A percentile compares a stretch with the other conserved stretches of the same genome.
Conservation (phyloP, 1,140 invertebrate species). For the Anastrepha ludens region DNA sequence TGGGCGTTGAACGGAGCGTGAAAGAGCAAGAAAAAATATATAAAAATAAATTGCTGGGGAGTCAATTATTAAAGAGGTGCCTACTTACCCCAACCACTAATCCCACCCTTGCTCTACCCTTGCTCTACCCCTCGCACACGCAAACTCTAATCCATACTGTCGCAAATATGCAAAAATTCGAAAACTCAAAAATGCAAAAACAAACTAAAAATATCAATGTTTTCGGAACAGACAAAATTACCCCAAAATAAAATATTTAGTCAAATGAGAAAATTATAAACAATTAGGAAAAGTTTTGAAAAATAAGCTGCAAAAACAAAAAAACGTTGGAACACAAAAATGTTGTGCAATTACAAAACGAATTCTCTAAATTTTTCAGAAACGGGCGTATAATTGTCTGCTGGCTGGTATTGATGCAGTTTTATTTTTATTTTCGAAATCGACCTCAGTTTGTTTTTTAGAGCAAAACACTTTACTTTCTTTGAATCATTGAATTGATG, state of each 20-base stretch:
- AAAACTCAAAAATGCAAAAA: neutral
- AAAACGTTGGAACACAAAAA: neutral
- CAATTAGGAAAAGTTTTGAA: neutral
- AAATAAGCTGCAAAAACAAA: neutral
- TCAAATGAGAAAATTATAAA: neutral
- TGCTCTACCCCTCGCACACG: neutral
- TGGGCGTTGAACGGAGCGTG: constrained; percentile 22
- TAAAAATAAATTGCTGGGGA: neutral
- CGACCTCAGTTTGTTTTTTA: too few relatives aligned
- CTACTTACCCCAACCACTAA: constrained; percentile 26
- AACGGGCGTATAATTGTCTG: neutral
- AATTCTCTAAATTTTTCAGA: neutral
- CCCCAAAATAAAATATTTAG: neutral
- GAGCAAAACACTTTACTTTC: too few relatives aligned
- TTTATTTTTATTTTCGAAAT: too few relatives aligned
- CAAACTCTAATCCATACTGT: neutral
- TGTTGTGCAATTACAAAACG: too few relatives aligned
- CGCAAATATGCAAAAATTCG: neutral
- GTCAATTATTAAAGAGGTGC: constrained; percentile 40
- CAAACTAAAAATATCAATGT: neutral
- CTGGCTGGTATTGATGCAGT: too few relatives aligned
- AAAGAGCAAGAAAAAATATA: too few relatives aligned
- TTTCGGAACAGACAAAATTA: constrained; percentile 19
- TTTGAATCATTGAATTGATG: too few relatives aligned
- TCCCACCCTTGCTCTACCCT: constrained; percentile 3